A percentile compares a stretch with the other conserved stretches of the same genome.
These are phyloP conservation scores for Dexiosoma caninum DNA, from an alignment of 2,888 invertebrate species.

Conservation along the genomic window DNA sequence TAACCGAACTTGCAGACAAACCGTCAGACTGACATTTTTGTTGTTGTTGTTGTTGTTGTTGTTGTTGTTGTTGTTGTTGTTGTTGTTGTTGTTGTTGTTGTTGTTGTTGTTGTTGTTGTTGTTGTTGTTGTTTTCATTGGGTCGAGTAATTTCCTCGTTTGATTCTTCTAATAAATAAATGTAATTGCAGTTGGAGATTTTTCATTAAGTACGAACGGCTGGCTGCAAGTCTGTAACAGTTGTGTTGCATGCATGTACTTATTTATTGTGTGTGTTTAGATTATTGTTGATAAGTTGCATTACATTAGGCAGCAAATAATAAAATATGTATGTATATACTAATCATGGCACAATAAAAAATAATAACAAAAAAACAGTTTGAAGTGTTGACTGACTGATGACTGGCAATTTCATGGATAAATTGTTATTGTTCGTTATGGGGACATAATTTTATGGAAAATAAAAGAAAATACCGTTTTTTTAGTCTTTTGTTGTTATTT, in stretches of 20 bases:
- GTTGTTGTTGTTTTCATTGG: slow-evolving; percentile 11
- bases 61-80: neutral
- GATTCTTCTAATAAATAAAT: slow-evolving; percentile 48
- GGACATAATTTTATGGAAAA: neutral
- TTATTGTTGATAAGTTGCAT: slow-evolving; percentile 62
- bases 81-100: slow-evolving; percentile 9
- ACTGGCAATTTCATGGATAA: slow-evolving; percentile 4
- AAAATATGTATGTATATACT: slow-evolving; percentile 55
- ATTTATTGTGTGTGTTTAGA: slow-evolving; percentile 45
- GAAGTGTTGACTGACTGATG: slow-evolving; percentile 56
- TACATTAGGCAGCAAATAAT: slow-evolving; percentile 30
- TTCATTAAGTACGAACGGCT: slow-evolving; percentile 4
- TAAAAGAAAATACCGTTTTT: too few relatives aligned
- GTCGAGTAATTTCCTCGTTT: slow-evolving; percentile 57
- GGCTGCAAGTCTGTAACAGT: slow-evolving; percentile 12
- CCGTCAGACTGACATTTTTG: slow-evolving; percentile 37
- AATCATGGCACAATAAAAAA: slow-evolving; percentile 48
- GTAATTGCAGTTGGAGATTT: slow-evolving; percentile 39
- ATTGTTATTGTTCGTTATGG: slow-evolving; percentile 1
- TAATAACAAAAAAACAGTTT: neutral
- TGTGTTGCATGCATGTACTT: neutral
- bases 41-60: slow-evolving; percentile 13
- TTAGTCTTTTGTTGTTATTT: too few relatives aligned
- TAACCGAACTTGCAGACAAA: slow-evolving; percentile 6
- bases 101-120: slow-evolving; percentile 19